phyloP scores from a whole-genome alignment of 2,888 invertebrate species.

The Lamproptera curius region DNA sequence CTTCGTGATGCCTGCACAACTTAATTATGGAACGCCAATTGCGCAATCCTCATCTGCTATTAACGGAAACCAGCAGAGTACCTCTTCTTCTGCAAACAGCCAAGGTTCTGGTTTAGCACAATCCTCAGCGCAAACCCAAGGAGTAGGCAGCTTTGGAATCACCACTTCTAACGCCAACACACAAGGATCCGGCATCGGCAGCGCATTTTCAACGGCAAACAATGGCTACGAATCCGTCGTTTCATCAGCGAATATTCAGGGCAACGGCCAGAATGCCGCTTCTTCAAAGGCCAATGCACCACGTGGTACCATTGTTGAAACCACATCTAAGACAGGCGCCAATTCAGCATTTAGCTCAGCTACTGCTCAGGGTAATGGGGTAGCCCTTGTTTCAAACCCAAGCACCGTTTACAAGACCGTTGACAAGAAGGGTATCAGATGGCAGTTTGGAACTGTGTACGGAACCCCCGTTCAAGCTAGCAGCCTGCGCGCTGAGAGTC shows the following conservation, averaged over 20 bases:
- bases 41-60: slow-evolving; percentile 50
- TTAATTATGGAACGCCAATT: slow-evolving; percentile 33
- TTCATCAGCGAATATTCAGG: slow-evolving; percentile 45
- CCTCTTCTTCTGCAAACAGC: slow-evolving; percentile 43
- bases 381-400: slow-evolving; percentile 49
- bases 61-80: slow-evolving; percentile 44
- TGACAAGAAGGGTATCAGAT: slow-evolving; percentile 46
- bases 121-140: slow-evolving; percentile 50
- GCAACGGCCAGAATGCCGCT: slow-evolving; percentile 43
- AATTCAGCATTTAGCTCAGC: slow-evolving; percentile 40
- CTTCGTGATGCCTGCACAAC: slow-evolving; percentile 42
- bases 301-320: slow-evolving; percentile 34
- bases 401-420: slow-evolving; percentile 40
- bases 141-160: slow-evolving; percentile 39
- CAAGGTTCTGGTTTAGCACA: slow-evolving; percentile 48
- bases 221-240: slow-evolving; percentile 41
- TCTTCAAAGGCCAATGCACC: slow-evolving; percentile 40
- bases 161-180: slow-evolving; percentile 53
- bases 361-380: slow-evolving; percentile 44
- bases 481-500: slow-evolving; percentile 33
- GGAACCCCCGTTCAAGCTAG: slow-evolving; percentile 38
- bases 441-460: slow-evolving; percentile 62
- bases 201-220: slow-evolving; percentile 52
- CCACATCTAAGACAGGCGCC: slow-evolving; percentile 36
- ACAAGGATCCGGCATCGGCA: slow-evolving; percentile 39